phyloP scores from a whole-genome alignment of 2,113 vertebrate species.

The Geococcyx californianus region DNA sequence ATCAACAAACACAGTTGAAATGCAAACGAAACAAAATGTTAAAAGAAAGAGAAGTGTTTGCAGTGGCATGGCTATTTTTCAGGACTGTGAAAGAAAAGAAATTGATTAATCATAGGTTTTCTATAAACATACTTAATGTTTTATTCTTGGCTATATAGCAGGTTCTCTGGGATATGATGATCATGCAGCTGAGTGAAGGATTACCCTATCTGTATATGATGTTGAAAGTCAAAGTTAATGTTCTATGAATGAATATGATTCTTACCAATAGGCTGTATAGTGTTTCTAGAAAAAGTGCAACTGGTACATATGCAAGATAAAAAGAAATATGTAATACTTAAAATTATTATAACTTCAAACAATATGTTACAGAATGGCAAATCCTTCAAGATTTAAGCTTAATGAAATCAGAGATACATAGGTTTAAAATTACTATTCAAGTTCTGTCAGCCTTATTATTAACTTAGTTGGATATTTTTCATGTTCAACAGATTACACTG shows the following conservation, averaged over 20 bases:
- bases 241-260: not conserved
- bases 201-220: not conserved
- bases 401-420: slow-evolving; percentile 38
- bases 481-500: slow-evolving; percentile 11
- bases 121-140: not conserved
- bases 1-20: not conserved
- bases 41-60: not conserved
- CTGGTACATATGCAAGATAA: not conserved
- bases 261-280: not conserved
- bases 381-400: slow-evolving; percentile 31
- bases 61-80: not conserved
- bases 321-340: slow-evolving; percentile 26
- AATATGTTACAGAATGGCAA: not conserved
- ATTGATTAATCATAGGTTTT: not conserved
- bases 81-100: not conserved
- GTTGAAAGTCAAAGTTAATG: not conserved
- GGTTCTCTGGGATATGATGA: not conserved
- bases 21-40: not conserved
- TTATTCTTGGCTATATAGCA: not conserved
- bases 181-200: not conserved
- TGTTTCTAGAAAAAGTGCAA: not conserved
- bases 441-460: slow-evolving; percentile 24
- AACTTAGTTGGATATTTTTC: slow-evolving; percentile 25
- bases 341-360: slow-evolving; percentile 14
- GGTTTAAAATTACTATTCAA: not conserved